Conservation (phyloP, 2,113 vertebrate species). For the Hydrochoerus hydrochaeris region DNA sequence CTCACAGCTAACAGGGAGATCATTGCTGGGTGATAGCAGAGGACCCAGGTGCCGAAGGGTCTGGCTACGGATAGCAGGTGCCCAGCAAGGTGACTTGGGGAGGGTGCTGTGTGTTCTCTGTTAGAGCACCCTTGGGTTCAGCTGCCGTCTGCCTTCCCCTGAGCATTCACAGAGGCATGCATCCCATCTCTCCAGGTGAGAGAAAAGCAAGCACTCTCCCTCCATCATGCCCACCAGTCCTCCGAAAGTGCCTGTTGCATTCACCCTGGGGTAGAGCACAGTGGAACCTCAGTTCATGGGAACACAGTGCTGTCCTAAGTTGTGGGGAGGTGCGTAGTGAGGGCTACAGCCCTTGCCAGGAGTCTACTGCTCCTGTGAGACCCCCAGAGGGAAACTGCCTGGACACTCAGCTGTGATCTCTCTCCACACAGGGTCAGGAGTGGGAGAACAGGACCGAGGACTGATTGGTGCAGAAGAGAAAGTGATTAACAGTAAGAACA, state of each 20-base stretch:
- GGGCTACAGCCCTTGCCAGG: neutral
- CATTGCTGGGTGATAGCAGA: neutral
- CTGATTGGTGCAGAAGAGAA: conserved; percentile 96
- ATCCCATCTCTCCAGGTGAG: neutral
- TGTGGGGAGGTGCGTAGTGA: neutral
- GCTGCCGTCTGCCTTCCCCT: neutral
- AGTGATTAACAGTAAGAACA: conserved; percentile 95
- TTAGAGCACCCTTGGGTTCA: neutral
- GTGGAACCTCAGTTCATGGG: conserved; percentile 50
- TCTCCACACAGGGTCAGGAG: conserved; percentile 91
- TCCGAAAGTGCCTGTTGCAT: conserved; percentile 58
- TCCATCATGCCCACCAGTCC: conserved; percentile 74
- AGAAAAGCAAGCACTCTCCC: conserved; percentile 10
- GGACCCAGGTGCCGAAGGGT: neutral
- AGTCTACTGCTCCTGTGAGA: neutral
- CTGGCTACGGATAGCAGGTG: neutral
- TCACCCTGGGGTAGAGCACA: conserved; percentile 57
- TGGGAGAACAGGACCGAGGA: conserved; percentile 91
- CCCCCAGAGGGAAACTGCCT: neutral
- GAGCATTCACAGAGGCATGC: neutral
- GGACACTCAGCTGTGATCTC: neutral
- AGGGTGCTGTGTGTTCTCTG: neutral
- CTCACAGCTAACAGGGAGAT: neutral
- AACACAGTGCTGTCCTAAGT: neutral
- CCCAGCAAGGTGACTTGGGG: fast-evolving